phyloP scores from a whole-genome alignment of 2,888 invertebrate genomes.

The Itoplectis maculator region DNA sequence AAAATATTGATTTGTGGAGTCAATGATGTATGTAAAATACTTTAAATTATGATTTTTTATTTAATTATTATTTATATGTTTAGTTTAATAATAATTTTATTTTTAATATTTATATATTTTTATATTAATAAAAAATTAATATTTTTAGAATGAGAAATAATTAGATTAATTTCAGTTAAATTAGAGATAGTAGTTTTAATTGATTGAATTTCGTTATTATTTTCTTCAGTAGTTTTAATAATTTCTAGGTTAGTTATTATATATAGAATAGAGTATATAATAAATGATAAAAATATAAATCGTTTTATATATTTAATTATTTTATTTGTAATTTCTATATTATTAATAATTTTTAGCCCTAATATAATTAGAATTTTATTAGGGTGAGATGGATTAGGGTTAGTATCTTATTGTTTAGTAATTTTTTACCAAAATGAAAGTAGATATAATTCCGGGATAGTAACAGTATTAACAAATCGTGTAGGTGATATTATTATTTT shows the following conservation, averaged over 20 bases:
- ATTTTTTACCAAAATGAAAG: slow-evolving; percentile 90
- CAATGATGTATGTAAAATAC: slow-evolving; percentile 85
- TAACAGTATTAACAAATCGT: slow-evolving; percentile 91
- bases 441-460: slow-evolving; percentile 89
- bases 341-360: slow-evolving; percentile 89
- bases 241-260: slow-evolving; percentile 86
- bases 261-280: slow-evolving; percentile 86
- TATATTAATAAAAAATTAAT: slow-evolving; percentile 84
- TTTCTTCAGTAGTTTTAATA: slow-evolving; percentile 88
- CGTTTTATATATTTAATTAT: slow-evolving; percentile 89
- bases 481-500: slow-evolving; percentile 90
- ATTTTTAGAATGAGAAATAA: slow-evolving; percentile 87
- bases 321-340: slow-evolving; percentile 89
- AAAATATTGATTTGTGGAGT: slow-evolving; percentile 90
- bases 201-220: slow-evolving; percentile 88
- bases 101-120: slow-evolving; percentile 49
- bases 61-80: slow-evolving; percentile 85
- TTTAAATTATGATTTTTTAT: slow-evolving; percentile 83
- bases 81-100: slow-evolving; percentile 84
- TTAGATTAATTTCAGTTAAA: slow-evolving; percentile 85
- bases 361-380: slow-evolving; percentile 90
- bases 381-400: slow-evolving; percentile 90
- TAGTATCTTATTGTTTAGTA: slow-evolving; percentile 90
- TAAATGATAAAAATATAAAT: slow-evolving; percentile 86
- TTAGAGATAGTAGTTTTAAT: slow-evolving; percentile 87